Conservation (phyloP, 2,888 invertebrate species). For the Oxyscelio sp. region DNA sequence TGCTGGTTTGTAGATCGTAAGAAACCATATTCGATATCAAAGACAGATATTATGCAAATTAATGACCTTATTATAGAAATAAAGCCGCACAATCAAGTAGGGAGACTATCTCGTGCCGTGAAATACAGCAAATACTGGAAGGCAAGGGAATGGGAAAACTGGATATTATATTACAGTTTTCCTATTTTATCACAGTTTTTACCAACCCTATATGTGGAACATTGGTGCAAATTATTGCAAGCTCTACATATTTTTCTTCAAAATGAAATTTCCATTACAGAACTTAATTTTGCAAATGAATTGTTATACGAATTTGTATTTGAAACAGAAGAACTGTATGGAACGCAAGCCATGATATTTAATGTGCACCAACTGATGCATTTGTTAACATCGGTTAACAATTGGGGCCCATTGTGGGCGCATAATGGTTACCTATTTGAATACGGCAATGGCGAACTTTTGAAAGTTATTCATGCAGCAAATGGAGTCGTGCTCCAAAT, state of each 20-base stretch:
- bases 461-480: constrained; percentile 1
- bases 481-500: not conserved
- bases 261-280: not conserved
- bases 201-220: not conserved
- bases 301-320: not conserved
- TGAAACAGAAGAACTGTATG: not conserved
- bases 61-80: not conserved
- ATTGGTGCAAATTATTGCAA: not conserved
- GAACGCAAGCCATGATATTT: not conserved
- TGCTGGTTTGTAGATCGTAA: not conserved
- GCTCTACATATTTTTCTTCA: not conserved
- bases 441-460: not conserved
- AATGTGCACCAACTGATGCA: not conserved
- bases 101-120: not conserved
- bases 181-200: not conserved
- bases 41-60: no score
- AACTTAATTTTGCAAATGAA: not conserved
- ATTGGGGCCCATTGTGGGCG: constrained; percentile 2
- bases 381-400: not conserved
- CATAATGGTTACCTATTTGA: constrained; percentile 2
- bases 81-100: not conserved
- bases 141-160: no score
- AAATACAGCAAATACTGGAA: not conserved
- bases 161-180: not conserved
- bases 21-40: not conserved